Evolutionary conservation across 2,113 vertebrate genomes (phyloP).

Genomic region (Elephantulus edwardii): DNA sequence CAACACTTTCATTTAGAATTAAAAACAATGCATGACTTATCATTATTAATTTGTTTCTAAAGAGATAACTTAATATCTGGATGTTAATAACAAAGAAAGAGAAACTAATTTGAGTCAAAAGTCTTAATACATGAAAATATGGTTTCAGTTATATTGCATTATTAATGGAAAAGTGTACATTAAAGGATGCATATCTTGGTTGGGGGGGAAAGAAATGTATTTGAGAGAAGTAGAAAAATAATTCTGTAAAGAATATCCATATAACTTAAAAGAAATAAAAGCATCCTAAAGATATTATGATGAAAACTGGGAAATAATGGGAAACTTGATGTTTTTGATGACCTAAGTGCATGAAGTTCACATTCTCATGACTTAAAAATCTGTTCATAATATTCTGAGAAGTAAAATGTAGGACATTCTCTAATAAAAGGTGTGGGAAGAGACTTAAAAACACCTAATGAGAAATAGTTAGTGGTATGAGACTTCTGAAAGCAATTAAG

Average conservation of each 20-base stretch:
- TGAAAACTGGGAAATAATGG: background rate
- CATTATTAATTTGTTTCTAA: background rate
- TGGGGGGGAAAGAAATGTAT: too few species aligned
- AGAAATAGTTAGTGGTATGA: background rate
- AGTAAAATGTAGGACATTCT: background rate
- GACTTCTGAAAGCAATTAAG: constrained; percentile 62
- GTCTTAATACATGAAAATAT: background rate
- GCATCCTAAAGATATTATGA: background rate
- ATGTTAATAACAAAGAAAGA: constrained; percentile 5
- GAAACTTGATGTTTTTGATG: background rate
- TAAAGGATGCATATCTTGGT: too few species aligned
- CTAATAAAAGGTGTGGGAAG: background rate
- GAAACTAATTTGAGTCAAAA: background rate
- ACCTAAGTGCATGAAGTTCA: background rate
- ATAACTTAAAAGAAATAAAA: background rate
- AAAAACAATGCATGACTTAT: background rate
- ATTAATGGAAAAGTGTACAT: background rate
- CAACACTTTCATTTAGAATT: background rate
- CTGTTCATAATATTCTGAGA: constrained; percentile 13
- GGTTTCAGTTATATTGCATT: background rate
- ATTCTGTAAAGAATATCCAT: background rate
- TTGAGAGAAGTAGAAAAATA: background rate
- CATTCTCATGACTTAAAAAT: background rate
- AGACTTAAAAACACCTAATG: constrained; percentile 2
- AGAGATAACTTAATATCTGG: background rate